Evolutionary conservation across 2,888 invertebrate species (phyloP).

Genomic region (Cataglyphis livida): DNA sequence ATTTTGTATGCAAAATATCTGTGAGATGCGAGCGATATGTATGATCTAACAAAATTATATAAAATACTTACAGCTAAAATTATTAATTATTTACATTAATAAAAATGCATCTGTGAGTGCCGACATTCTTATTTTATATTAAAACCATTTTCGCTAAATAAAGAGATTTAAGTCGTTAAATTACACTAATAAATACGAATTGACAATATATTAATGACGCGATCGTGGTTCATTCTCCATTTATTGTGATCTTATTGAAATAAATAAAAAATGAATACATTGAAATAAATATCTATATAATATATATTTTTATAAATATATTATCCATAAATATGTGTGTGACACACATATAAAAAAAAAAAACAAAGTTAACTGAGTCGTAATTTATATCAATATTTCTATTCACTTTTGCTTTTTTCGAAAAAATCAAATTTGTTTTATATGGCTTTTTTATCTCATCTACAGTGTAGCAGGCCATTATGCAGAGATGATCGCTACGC

Average conservation of each 20-base stretch:
- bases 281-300: not conserved
- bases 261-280: not conserved
- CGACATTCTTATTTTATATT: not conserved
- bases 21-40: not conserved
- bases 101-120: no score
- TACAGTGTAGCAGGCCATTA: constrained; percentile 80
- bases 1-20: not conserved
- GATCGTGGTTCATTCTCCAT: not conserved
- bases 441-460: not conserved
- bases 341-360: no score
- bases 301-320: not conserved
- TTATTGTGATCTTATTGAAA: not conserved
- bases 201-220: not conserved
- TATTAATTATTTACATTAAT: no score
- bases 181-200: not conserved
- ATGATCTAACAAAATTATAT: no score
- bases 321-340: no score
- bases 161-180: not conserved
- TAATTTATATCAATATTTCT: not conserved
- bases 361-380: no score
- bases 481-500: constrained; percentile 72
- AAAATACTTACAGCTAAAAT: not conserved
- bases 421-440: not conserved
- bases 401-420: not conserved
- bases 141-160: not conserved